Conservation (phyloP, 2,888 invertebrate species). For the Acleris literana region DNA sequence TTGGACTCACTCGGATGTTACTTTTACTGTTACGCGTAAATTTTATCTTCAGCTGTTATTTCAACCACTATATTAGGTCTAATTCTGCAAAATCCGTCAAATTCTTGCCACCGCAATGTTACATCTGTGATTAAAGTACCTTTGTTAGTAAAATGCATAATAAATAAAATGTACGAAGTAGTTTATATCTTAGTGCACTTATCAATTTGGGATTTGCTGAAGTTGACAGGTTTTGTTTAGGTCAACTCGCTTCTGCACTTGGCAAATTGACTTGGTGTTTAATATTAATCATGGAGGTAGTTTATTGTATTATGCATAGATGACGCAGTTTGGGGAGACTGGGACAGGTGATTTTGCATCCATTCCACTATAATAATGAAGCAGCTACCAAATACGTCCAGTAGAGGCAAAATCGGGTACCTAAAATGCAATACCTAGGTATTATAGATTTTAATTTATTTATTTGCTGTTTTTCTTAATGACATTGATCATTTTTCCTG, state of each 20-base stretch:
- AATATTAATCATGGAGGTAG: slow-evolving; percentile 16
- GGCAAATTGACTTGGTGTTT: slow-evolving; percentile 30
- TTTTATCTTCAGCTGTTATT: slow-evolving; percentile 25
- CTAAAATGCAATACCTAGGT: slow-evolving; percentile 52
- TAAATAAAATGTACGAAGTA: slow-evolving; percentile 37
- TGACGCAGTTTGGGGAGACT: slow-evolving; percentile 27
- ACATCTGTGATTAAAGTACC: slow-evolving; percentile 72
- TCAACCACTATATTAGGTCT: slow-evolving; percentile 38
- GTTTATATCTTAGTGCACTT: slow-evolving; percentile 42
- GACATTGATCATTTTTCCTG: slow-evolving; percentile 57
- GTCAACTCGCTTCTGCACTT: slow-evolving; percentile 32
- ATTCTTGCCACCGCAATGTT: slow-evolving; percentile 67
- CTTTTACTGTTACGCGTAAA: slow-evolving; percentile 3
- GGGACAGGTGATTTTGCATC: slow-evolving; percentile 50
- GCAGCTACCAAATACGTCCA: slow-evolving; percentile 48
- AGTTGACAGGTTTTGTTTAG: slow-evolving; percentile 26
- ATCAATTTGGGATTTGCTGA: slow-evolving; percentile 58
- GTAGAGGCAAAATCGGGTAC: slow-evolving; percentile 51
- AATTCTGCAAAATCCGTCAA: slow-evolving; percentile 38
- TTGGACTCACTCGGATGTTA: slow-evolving; percentile 1
- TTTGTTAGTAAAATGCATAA: slow-evolving; percentile 55
- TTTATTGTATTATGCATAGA: slow-evolving; percentile 25
- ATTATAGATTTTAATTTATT: slow-evolving; percentile 55
- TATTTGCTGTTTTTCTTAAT: slow-evolving; percentile 47
- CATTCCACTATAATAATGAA: slow-evolving; percentile 41